Conservation (phyloP, 2,797 vertebrate species). For the Ctenochaetus hawaiiensis region DNA sequence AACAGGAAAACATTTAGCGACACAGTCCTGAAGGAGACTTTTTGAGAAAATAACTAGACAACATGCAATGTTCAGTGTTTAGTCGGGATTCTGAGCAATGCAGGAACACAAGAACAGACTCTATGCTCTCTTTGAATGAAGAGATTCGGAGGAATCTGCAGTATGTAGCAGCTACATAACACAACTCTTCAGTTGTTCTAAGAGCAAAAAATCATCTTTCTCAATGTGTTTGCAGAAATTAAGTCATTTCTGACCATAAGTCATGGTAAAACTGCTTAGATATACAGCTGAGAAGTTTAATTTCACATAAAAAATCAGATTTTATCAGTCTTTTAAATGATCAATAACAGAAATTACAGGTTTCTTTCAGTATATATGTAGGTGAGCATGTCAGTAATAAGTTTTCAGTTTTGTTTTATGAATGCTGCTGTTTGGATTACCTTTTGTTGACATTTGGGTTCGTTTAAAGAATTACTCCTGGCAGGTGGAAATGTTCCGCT, state of each 20-base stretch:
- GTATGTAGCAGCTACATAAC: neutral
- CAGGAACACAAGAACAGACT: neutral
- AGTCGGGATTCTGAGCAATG: neutral
- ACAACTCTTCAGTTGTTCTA: neutral
- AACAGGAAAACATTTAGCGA: neutral
- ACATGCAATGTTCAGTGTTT: neutral
- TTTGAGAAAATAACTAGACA: neutral
- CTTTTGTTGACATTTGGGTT: neutral
- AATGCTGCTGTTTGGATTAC: neutral
- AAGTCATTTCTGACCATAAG: neutral
- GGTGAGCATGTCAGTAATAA: neutral
- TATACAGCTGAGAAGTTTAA: neutral
- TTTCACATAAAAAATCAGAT: neutral
- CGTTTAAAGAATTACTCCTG: neutral
- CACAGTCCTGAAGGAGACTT: neutral
- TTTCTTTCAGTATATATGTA: conserved; percentile 1
- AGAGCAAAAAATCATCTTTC: no score
- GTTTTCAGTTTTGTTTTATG: neutral
- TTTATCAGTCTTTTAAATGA: neutral
- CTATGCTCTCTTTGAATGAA: neutral
- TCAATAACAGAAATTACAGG: neutral
- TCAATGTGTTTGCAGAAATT: no score
- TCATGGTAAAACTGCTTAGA: neutral
- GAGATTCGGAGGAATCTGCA: neutral
- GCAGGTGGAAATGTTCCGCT: conserved; percentile 2